Evolutionary conservation across 2,888 invertebrate genomes (phyloP), one percentile per base, ranked within the genome.

Genomic region (Polia nebulosa): DNA sequence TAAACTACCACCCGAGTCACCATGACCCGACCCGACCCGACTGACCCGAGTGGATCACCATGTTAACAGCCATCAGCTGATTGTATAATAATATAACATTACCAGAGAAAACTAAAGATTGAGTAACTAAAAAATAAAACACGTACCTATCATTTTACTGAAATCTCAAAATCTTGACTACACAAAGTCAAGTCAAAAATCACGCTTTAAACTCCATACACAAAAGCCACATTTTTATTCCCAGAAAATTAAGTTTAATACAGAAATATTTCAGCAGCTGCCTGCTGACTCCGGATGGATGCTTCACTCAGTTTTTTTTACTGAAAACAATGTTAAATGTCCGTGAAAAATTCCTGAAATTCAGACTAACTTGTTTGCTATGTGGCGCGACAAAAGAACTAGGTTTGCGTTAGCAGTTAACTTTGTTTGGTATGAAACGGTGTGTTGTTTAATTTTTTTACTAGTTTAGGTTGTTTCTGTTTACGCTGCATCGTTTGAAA

Each of bases 191-290:
- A 39, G 2, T 2, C 0, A 6, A 34, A 34, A 29, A 9, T 25
- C 0, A 25, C 22, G 11, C 3, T 13, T 20, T 41, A 20, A 13
- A 51, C n/a, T 17, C 8, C 13, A 32, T 45, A 44, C 25, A 22
- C 0, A 60, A 39, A 36, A n/a, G 25, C 11, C 20, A 32, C n/a
- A 45, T 27, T 73, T 67, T 29, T 29, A 20, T 25, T 1, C 9
- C 25, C 34, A 34, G 29, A 51, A 78, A 68, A 76, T 71, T 39
- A 61, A 69, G 45, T 61, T 36, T 29, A 34, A 32, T 60, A 44
- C 53, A 61, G 69, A 79, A 68, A 76, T 67, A 60, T 72, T 76
- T 56, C 57, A 64, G 15, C 79, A 66, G 60, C 73, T 81, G 79
- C 34, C 41, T 29, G 49, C 29, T 32, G 32, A 49, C 61, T 41